Evolutionary conservation across 2,888 invertebrate species (phyloP), one percentile per base, ranked within the genome.

Genomic region (Temnothorax unifasciatus): DNA sequence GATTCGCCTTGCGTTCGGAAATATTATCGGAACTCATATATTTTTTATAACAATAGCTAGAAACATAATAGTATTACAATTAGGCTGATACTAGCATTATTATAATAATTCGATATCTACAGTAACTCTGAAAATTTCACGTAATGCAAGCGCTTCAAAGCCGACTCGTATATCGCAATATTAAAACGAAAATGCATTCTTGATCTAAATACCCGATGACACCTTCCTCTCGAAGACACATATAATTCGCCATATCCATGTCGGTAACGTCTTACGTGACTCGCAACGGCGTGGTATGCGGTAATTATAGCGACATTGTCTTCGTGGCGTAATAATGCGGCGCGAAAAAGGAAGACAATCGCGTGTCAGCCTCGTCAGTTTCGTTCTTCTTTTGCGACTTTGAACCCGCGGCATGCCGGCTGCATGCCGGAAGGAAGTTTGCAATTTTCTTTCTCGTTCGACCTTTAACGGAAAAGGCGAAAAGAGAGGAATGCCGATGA

Each of bases 271-370:
- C 18, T 52, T 52, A 25, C 64, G n/a, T 52, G 18, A 63, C 25
- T 66, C 41, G 11, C 63, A 25, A 29, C 13, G 41, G 3, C 34
- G 34, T 25, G 25, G 44, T 69, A 79, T 34, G 68, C 29, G 29
- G 6, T 57, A 77, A 77, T 77, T 77, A 57, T 21, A 68, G n/a
- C 15, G 57, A 44, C 44, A 57, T 59, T 79, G 59, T 77, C 79
- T 68, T 8, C 34, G 47, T 21, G 21, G 47, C 21, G 52, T 59
- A 69, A 79, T 59, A 79, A 79, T 44, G 54, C 44, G n/a, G 2
- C 34, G 18, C 34, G 13, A 59, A 47, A 57, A 47, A 79, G 34
- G 3, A 13, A 69, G 77, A 57, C 68, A 47, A 69, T 79, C 21
- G 69, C n/a, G n/a, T 41, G 25, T 59, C 57, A 47, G 29, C 8